Evolutionary conservation across 2,888 invertebrate species (phyloP), one percentile per base, ranked within the genome.

Genomic region (Pandemis corylana): DNA sequence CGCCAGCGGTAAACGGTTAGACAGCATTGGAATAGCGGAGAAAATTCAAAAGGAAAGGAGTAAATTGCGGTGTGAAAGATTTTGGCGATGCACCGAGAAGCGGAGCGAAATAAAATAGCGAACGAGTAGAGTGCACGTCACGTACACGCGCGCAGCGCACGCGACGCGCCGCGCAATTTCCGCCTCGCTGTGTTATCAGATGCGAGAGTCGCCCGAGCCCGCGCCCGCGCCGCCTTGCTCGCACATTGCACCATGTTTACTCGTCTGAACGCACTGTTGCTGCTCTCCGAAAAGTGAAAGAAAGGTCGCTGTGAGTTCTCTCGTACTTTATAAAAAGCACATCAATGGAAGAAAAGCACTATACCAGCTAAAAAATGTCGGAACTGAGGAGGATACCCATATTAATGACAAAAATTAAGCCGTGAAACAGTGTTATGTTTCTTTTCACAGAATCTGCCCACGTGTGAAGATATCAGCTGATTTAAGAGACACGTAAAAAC

Each of bases 121-220:
- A 82, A 83, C 82, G 87, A 88, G 85, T 82, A 81, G 88, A 88
- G 88, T 87, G 89, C 90, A 90, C 86, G 92, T 92, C 91, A 91
- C 83, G 84, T 81, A 82, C 92, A 92, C 84, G 87, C 89, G 85
- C 87, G 84, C 89, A 85, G 89, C 91, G 91, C 92, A 92, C 90
- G 89, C 90, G 91, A 90, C 90, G 85, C 85, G 85, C 85, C 86
- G 87, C 87, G 88, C 90, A 94, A 93, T 94, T 94, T 94, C 94
- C 94, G 94, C 89, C 84, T 84, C 83, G 85, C 75, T 66, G 51
- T 71, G 51, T 88, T 87, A 89, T 91, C 92, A 89, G 90, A 91
- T 89, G 89, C 88, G 89, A 46, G 74, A 46, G 69, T 36, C 87
- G 88, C 85, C 80, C 46, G 46, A 10, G 46, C 44, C 44, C 44